Conservation (phyloP, 2,888 invertebrate genomes). For the Helobdella robusta region DNA sequence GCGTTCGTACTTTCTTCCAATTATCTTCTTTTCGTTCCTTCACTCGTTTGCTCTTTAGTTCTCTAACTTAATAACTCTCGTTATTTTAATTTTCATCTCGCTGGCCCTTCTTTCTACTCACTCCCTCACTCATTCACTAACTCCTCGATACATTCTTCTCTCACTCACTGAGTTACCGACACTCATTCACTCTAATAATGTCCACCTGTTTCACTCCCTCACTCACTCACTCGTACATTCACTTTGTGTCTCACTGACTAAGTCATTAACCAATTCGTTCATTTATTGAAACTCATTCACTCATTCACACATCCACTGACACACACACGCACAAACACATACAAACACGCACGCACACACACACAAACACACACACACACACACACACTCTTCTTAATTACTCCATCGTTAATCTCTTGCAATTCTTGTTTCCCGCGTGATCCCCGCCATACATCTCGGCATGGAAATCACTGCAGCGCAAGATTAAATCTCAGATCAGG, state of each 20-base stretch:
- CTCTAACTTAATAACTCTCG: neutral
- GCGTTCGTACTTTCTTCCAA: too few species aligned
- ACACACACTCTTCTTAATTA: neutral
- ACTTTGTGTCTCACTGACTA: neutral
- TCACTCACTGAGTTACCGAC: neutral
- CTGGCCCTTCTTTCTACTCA: neutral
- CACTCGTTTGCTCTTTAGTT: neutral
- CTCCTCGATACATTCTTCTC: neutral
- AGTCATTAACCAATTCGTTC: neutral
- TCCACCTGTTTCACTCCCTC: neutral
- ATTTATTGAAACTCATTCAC: neutral
- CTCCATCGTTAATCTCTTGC: neutral
- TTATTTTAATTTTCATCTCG: neutral
- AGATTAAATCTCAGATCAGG: too few species aligned
- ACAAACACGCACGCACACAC: neutral
- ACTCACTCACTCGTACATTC: constrained; percentile 1
- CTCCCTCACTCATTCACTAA: neutral
- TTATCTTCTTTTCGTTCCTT: too few species aligned
- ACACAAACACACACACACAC: neutral
- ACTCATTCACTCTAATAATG: neutral
- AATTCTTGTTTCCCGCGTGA: neutral
- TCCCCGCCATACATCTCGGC: too few species aligned
- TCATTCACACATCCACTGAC: neutral
- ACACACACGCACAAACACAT: neutral
- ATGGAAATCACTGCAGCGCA: too few species aligned